A percentile compares a stretch with the other conserved stretches of the same genome.
phyloP scores from a whole-genome alignment of 2,113 vertebrate species.

The Oreochromis spilurus region DNA sequence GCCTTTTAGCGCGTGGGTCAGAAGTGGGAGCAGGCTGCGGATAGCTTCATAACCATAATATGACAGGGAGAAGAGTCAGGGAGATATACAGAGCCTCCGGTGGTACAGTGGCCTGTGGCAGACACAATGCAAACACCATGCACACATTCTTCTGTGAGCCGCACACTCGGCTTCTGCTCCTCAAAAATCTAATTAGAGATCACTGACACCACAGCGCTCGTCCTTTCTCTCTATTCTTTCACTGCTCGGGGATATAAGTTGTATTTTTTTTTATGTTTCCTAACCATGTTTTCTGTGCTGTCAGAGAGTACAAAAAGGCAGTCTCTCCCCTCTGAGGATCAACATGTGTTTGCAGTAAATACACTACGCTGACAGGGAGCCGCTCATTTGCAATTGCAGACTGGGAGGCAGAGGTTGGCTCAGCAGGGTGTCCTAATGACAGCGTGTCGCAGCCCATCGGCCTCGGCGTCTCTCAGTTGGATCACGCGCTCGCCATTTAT shows the following conservation, averaged over 20 bases:
- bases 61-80: conserved; percentile 59
- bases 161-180: conserved; percentile 41
- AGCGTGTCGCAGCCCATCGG: conserved; percentile 29
- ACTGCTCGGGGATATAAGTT: conserved; percentile 3
- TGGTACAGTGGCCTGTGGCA: conserved; percentile 61
- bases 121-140: conserved; percentile 65
- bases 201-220: conserved; percentile 45
- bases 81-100: conserved; percentile 60
- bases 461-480: conserved; percentile 19
- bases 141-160: conserved; percentile 56
- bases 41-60: conserved; percentile 62
- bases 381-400: conserved; percentile 57
- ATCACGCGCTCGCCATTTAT: conserved; percentile 32
- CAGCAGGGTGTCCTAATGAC: conserved; percentile 64
- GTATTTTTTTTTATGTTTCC: not conserved
- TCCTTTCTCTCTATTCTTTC: conserved; percentile 36
- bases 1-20: conserved; percentile 41
- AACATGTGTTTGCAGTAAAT: conserved; percentile 43
- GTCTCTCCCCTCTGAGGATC: not conserved
- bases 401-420: conserved; percentile 47
- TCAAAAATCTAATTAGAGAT: conserved; percentile 58
- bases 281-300: conserved; percentile 35
- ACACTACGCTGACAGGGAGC: conserved; percentile 38
- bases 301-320: not conserved
- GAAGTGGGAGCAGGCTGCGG: conserved; percentile 57